Evolutionary conservation across 2,888 invertebrate species (phyloP).

Genomic region (Polyommatus icarus): DNA sequence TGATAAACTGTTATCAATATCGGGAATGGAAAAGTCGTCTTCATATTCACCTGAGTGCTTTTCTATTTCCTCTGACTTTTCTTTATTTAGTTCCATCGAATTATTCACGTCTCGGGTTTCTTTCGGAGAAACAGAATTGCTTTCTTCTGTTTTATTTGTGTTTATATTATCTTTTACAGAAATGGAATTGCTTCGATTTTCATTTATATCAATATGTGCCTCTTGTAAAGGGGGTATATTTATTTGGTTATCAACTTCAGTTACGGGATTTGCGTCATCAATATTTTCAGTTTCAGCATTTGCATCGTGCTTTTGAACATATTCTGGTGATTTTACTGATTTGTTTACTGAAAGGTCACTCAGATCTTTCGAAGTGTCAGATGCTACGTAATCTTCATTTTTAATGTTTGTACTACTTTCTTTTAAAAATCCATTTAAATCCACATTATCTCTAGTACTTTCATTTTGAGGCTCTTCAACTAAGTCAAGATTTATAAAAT

Average conservation of each 20-base stretch:
- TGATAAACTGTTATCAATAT: conserved; percentile 57
- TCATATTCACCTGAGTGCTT: conserved; percentile 47
- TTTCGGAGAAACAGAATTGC: neutral
- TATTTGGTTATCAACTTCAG: neutral
- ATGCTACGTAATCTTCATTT: neutral
- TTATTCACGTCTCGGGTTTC: neutral
- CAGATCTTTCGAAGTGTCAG: neutral
- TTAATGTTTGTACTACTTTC: neutral
- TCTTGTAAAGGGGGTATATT: neutral
- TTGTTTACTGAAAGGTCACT: neutral
- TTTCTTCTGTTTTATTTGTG: neutral
- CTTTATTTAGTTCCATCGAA: conserved; percentile 45
- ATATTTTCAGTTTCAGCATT: neutral
- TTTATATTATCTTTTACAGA: neutral
- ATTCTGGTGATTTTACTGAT: neutral
- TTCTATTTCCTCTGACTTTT: conserved; percentile 46
- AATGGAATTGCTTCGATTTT: neutral
- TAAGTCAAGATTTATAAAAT: neutral
- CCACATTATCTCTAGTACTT: neutral
- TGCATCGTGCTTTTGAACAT: neutral
- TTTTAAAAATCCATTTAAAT: neutral
- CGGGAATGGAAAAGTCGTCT: conserved; percentile 61
- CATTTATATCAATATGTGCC: neutral
- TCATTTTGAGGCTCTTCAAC: neutral
- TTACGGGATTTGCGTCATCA: neutral